Evolutionary conservation across 2,888 invertebrate species (phyloP), one percentile per base, ranked within the genome.

Genomic region (Heliconius sara): DNA sequence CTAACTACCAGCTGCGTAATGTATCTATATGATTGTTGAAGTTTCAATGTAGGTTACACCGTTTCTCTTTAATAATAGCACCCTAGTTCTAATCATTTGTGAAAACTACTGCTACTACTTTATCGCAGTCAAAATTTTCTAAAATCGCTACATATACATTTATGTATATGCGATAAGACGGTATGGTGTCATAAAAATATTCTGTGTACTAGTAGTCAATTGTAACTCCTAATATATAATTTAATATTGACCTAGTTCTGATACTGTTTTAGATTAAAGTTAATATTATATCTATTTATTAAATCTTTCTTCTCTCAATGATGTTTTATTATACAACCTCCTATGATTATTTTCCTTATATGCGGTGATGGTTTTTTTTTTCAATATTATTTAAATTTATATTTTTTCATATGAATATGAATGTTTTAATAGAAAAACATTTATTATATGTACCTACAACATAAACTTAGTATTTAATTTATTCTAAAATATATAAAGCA

Each of bases 221-320:
- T 88, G 89, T 89, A 87, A 91, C 89, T 90, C 88, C 88, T 90
- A 89, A 52, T 86, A 89, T 88, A 91, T 93, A 88, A 87, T 89
- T 91, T 87, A 87, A 89, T 88, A 90, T 91, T 88, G 85, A 90
- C 88, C 89, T 92, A 90, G 90, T 89, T 92, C 92, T 89, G 89
- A 91, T 91, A 91, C 88, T 92, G 93, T 93, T 94, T 91, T 91
- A 94, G 92, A 93, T 89, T 92, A 91, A 92, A 92, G 89, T 89
- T 89, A 92, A 93, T 91, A 91, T 65, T 75, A 65, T 92, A 93
- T 92, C 93, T 94, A 95, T 94, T 94, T 95, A 95, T 94, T 95
- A 95, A 95, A 95, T 92, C 92, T 93, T 93, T 94, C 94, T 94
- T 94, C 94, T 95, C 95, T 94, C 91, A 87, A 84, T 81, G 81